Percentiles rank a stretch among this genome's conserved stretches.
Conservation (phyloP, 2,888 invertebrate species). For the Zelleria hepariella region DNA sequence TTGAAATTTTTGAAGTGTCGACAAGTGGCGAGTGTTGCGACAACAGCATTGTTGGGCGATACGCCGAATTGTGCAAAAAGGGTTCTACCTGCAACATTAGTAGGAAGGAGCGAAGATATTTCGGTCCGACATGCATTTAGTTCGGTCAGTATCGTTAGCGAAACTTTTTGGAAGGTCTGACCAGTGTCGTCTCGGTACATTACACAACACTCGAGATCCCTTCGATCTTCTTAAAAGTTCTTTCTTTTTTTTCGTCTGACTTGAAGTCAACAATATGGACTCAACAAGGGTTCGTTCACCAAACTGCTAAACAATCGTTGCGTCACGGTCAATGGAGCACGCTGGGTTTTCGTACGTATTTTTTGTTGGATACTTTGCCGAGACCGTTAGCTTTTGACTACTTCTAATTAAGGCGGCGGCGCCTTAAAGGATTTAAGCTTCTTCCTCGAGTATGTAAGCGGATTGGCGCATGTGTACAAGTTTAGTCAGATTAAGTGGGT, state of each 20-base stretch:
- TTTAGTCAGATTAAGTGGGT: slow-evolving; percentile 23
- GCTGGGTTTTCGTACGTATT: slow-evolving; percentile 46
- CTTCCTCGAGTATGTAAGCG: neutral
- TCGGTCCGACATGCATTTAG: slow-evolving; percentile 43
- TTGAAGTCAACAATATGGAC: slow-evolving; percentile 67
- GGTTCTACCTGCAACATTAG: slow-evolving; percentile 51
- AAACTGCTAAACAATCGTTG: slow-evolving; percentile 69
- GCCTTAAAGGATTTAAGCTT: slow-evolving; percentile 30
- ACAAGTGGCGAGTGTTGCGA: slow-evolving; percentile 56
- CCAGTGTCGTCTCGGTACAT: slow-evolving; percentile 56
- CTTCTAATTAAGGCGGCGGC: slow-evolving; percentile 35
- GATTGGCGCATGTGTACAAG: neutral
- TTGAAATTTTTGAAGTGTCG: slow-evolving; percentile 51
- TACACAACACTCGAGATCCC: slow-evolving; percentile 68
- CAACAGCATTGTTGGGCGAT: slow-evolving; percentile 47
- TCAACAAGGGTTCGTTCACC: slow-evolving; percentile 47
- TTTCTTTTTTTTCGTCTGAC: slow-evolving; percentile 47
- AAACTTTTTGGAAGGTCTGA: slow-evolving; percentile 39
- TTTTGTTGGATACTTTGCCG: slow-evolving; percentile 25
- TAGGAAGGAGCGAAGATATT: slow-evolving; percentile 51
- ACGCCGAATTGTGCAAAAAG: slow-evolving; percentile 68
- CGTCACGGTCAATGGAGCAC: slow-evolving; percentile 66
- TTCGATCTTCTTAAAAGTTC: slow-evolving; percentile 56
- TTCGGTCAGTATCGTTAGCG: slow-evolving; percentile 15
- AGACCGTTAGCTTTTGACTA: slow-evolving; percentile 41